Base-by-base conservation (phyloP, 2,888 invertebrate species). In the Erebia epiphron region DNA sequence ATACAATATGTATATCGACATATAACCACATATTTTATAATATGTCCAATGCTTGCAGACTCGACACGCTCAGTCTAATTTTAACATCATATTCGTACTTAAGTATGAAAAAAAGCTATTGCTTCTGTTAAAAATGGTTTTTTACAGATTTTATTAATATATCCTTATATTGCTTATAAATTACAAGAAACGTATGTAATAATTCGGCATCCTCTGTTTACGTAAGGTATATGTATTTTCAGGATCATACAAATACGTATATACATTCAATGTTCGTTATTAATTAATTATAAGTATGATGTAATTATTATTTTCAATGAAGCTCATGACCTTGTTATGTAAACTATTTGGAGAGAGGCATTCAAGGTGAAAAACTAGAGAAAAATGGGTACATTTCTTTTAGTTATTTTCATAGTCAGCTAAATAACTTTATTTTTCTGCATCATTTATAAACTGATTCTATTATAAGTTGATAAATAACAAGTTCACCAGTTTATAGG, bases 331-430 rank as follows among this genome's bases (percentile, higher is more conserved):
- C 79, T 79, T 78, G 77, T 75, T 67, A 67, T 7, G 13, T 50
- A 3, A 50, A 71, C 71, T 73, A 67, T 78, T 75, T 72, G 77
- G 79, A 78, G 79, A 81, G 79, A 77, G 80, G 79, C 73, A 75
- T 76, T 77, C 80, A 78, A 80, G 80, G 79, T 76, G 76, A 79
- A 76, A 75, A 71, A 71, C 72, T 75, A 70, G 74, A 78, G 4
- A 26, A 26, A 2, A 4, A 26, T 26, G 26, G 26, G 26, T 26
- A 3, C 26, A 3, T 26, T 26, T 26, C 26, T 26, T 26, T 26
- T 0, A 26, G 2, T 3, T 26, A 26, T 26, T 26, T 26, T 26
- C 26, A 3, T 26, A 26, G 26, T 3, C 26, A 26, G 26, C 26
- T 26, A 26, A 26, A 26, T 26, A 26, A 21, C 21, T 21, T 21